Evolutionary conservation across 1,140 invertebrate genomes (phyloP), one percentile per base, ranked within the genome.

Genomic region (Colletes gigas): DNA sequence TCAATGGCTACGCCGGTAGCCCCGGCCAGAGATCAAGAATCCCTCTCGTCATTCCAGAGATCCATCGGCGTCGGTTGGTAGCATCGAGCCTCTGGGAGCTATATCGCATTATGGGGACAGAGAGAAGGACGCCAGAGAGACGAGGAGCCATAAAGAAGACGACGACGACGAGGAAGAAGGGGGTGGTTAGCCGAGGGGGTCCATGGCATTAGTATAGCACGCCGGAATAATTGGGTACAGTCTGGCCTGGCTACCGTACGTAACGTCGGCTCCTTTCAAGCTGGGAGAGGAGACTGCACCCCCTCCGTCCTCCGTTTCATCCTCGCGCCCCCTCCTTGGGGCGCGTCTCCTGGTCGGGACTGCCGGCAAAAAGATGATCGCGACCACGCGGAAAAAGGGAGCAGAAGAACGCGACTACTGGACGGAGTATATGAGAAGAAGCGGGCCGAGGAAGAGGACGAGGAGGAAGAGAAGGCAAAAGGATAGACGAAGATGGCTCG

Each of bases 181-280:
- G 80, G 85, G 57, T 83, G 82, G 84, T 70, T 84, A 73, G 82
- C 65, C 84, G 44, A 86, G 84, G 81, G 87, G 84, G 86, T 85
- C 84, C 82, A 86, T 88, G 84, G 87, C 85, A 89, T 90, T 90
- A 91, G 90, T 92, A 92, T 92, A 92, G 91, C 91, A 92, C 91
- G 89, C 81, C 85, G 85, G 88, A 91, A 90, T 93, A 93, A 93
- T 93, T 93, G 90, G 91, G 89, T 92, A 91, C 88, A 93, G 90
- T 92, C 90, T 89, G 86, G 80, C 85, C 80, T n/a, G 87, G 91
- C 91, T 92, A 92, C 91, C 86, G 92, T 92, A 88, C 85, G 87
- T 83, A 89, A 83, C 89, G 90, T 88, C 90, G 90, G 90, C 89
- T 89, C 83, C 89, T 91, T 91, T 91, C 85, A 90, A 89, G 84